Conservation (phyloP, 2,888 invertebrate genomes). For the Phalera bucephala region DNA sequence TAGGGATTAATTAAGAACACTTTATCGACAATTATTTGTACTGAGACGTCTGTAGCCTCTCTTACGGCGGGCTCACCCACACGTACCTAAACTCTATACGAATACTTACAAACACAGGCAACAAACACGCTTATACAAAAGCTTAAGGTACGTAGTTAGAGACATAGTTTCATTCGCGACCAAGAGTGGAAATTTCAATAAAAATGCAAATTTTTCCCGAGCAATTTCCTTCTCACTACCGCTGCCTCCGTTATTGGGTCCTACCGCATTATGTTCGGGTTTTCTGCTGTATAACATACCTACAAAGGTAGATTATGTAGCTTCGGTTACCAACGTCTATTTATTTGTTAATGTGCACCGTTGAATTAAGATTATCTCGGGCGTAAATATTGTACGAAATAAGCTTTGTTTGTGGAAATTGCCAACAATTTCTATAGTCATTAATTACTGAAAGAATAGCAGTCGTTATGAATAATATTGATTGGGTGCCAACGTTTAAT, state of each 20-base stretch:
- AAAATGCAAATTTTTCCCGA: slow-evolving; percentile 77
- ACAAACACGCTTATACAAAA: slow-evolving; percentile 56
- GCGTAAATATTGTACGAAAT: slow-evolving; percentile 51
- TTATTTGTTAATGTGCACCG: slow-evolving; percentile 58
- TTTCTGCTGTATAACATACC: slow-evolving; percentile 51
- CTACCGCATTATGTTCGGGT: slow-evolving; percentile 63
- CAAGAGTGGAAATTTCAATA: slow-evolving; percentile 80
- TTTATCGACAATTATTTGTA: slow-evolving; percentile 40
- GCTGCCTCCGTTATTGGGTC: slow-evolving; percentile 66
- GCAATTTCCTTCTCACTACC: slow-evolving; percentile 73
- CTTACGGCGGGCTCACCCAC: slow-evolving; percentile 39
- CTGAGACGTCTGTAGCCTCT: slow-evolving; percentile 25
- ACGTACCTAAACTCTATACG: slow-evolving; percentile 22
- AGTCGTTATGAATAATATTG: too few relatives aligned
- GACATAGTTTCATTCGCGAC: slow-evolving; percentile 72
- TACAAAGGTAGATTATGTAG: slow-evolving; percentile 44
- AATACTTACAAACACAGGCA: slow-evolving; percentile 34
- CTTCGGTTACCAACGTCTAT: slow-evolving; percentile 40
- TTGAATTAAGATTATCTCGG: slow-evolving; percentile 57
- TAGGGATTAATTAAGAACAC: slow-evolving; percentile 26
- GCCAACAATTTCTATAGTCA: too few relatives aligned
- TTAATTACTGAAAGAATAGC: too few relatives aligned
- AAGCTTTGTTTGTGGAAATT: slow-evolving; percentile 44
- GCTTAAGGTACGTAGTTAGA: slow-evolving; percentile 71
- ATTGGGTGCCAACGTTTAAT: too few relatives aligned